Conservation (phyloP, 2,888 invertebrate genomes). For the Mesorhabditis spiculigera region DNA sequence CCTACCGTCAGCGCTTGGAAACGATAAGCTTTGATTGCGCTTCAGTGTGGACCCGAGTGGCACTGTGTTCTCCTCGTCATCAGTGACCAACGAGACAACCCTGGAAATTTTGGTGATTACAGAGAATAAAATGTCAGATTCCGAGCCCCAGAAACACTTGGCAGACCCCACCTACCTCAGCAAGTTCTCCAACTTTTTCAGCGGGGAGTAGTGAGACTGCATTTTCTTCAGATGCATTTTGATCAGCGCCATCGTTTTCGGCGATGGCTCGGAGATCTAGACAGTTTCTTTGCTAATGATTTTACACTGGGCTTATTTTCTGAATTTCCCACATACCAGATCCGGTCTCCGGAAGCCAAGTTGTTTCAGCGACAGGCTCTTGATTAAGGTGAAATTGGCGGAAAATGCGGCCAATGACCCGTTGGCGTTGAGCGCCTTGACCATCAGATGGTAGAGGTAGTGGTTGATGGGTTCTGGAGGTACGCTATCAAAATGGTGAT, state of each 20-base stretch:
- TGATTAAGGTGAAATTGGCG: slow-evolving; percentile 61
- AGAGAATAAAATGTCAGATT: too few relatives aligned
- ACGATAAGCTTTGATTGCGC: too few relatives aligned
- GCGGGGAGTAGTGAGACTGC: slow-evolving; percentile 84
- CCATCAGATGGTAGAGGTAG: slow-evolving; percentile 59
- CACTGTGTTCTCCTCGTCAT: too few relatives aligned
- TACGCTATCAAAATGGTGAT: neutral
- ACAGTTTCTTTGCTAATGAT: neutral
- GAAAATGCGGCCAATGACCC: slow-evolving; percentile 61
- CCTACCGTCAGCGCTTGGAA: slow-evolving; percentile 31
- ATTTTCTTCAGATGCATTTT: slow-evolving; percentile 72
- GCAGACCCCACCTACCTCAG: slow-evolving; percentile 14
- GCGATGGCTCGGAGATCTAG: slow-evolving; percentile 22
- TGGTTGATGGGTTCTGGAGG: slow-evolving; percentile 56
- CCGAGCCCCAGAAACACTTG: too few relatives aligned
- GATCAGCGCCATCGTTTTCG: slow-evolving; percentile 71
- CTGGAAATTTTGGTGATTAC: neutral
- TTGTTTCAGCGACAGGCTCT: slow-evolving; percentile 61
- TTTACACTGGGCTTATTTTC: neutral
- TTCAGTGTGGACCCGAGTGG: too few relatives aligned
- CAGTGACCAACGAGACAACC: slow-evolving; percentile 19
- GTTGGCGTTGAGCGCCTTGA: slow-evolving; percentile 54
- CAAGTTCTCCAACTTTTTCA: slow-evolving; percentile 86
- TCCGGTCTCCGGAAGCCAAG: slow-evolving; percentile 60
- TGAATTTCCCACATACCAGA: slow-evolving; percentile 11